These are phyloP conservation scores for Tragopan temminckii DNA, from an alignment of 2,797 vertebrate genomes.

Conservation along the genomic window DNA sequence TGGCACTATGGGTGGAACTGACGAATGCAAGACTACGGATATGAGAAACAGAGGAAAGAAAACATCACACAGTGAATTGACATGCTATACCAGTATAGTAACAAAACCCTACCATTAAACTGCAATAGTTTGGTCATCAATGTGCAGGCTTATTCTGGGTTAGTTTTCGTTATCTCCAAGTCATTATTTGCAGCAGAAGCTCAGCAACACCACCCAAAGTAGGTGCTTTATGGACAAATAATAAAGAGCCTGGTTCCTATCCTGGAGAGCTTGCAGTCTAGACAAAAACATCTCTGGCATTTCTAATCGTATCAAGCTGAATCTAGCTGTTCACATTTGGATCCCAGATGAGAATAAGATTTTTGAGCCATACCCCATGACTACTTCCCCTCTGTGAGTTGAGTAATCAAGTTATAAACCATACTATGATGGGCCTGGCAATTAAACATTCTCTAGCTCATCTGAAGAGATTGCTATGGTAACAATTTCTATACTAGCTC, in stretches of 20 bases:
- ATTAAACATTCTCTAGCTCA: constrained; percentile 56
- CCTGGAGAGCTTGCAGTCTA: constrained; percentile 40
- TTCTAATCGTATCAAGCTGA: constrained; percentile 60
- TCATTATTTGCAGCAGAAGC: constrained; percentile 14
- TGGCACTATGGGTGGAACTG: neutral
- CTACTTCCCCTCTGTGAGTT: constrained; percentile 48
- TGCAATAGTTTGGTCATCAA: neutral
- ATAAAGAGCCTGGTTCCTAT: constrained; percentile 23
- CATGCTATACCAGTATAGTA: neutral
- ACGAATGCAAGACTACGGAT: neutral
- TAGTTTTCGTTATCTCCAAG: constrained; percentile 27
- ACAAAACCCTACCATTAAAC: neutral
- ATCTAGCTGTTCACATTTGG: constrained; percentile 63
- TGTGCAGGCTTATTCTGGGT: neutral
- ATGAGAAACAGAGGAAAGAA: neutral
- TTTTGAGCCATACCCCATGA: constrained; percentile 47
- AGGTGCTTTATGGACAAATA: constrained; percentile 39
- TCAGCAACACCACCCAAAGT: constrained; percentile 9
- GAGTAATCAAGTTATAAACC: constrained; percentile 64
- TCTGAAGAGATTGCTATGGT: constrained; percentile 51
- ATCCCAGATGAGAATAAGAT: constrained; percentile 58
- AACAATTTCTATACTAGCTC: constrained; percentile 47
- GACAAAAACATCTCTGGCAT: constrained; percentile 62
- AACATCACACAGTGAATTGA: neutral
- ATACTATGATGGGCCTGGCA: constrained; percentile 16